phyloP scores from a whole-genome alignment of 2,113 vertebrate species.

The Crotalus helleri region DNA sequence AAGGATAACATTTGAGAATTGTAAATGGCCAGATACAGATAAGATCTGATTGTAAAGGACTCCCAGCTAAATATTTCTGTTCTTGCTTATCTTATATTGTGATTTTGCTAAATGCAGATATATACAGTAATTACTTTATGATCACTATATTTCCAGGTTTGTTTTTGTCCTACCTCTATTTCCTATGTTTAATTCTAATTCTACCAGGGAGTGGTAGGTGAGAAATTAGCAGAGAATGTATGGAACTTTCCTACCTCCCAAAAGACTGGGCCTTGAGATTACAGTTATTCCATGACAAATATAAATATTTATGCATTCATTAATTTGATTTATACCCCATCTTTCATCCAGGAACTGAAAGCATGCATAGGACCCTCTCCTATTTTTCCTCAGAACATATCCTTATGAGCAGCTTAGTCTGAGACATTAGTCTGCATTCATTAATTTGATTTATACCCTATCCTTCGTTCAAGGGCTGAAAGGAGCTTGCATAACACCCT shows the following conservation, averaged over 20 bases:
- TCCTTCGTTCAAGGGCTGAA: background rate
- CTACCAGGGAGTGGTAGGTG: background rate
- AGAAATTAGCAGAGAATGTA: background rate
- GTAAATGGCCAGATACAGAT: background rate
- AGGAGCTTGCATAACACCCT: background rate
- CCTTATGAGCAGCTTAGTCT: background rate
- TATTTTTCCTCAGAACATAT: background rate
- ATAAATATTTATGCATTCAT: background rate
- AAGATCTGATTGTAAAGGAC: too few relatives aligned
- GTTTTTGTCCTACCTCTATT: background rate
- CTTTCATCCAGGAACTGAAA: background rate
- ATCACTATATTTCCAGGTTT: background rate
- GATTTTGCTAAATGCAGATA: background rate
- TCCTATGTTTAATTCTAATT: background rate
- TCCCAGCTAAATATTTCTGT: background rate
- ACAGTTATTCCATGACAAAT: background rate
- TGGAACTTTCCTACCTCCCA: background rate
- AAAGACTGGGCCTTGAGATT: background rate
- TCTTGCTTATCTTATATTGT: background rate
- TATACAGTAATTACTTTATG: background rate
- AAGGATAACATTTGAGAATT: background rate
- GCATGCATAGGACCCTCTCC: background rate
- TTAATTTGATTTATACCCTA: background rate
- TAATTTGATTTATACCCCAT: background rate
- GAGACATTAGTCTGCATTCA: background rate